These are phyloP conservation scores for Chesias legatella DNA, from an alignment of 2,888 invertebrate species.

Conservation along the genomic window DNA sequence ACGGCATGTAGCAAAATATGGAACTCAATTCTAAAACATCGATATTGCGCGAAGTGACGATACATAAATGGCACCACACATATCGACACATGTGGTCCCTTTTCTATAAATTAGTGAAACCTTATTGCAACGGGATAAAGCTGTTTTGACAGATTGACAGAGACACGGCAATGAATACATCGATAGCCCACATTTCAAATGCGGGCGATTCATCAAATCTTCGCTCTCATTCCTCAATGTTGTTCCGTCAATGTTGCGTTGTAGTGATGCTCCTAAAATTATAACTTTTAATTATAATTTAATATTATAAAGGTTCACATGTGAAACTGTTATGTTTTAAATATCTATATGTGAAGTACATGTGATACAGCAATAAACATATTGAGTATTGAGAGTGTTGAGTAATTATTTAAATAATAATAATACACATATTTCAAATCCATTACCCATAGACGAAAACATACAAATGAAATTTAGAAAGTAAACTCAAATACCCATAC, in stretches of 20 bases:
- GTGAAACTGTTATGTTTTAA: too few species aligned
- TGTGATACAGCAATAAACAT: too few species aligned
- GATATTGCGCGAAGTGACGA: slow-evolving; percentile 57
- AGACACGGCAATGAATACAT: slow-evolving; percentile 53
- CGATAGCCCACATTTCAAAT: slow-evolving; percentile 59
- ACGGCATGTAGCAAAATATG: slow-evolving; percentile 31
- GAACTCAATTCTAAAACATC: slow-evolving; percentile 42
- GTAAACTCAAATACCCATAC: too few species aligned
- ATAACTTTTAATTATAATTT: too few species aligned
- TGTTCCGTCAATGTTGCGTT: slow-evolving; percentile 41
- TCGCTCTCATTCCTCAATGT: slow-evolving; percentile 64
- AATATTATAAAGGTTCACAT: too few species aligned
- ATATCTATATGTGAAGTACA: too few species aligned
- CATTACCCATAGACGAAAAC: too few species aligned
- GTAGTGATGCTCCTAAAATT: slow-evolving; percentile 35
- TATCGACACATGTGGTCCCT: slow-evolving; percentile 42
- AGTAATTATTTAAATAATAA: too few species aligned
- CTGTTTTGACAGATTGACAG: slow-evolving; percentile 12
- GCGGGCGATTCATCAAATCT: slow-evolving; percentile 65
- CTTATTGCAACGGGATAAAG: slow-evolving; percentile 15
- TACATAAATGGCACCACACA: slow-evolving; percentile 54
- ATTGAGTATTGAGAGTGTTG: too few species aligned
- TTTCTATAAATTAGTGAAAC: neutral
- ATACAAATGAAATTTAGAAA: too few species aligned
- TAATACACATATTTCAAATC: too few species aligned